A percentile compares a stretch with the other conserved stretches of the same genome.
Evolutionary conservation across 1,140 invertebrate genomes (phyloP).

Genomic region (Lasioglossum albipes): DNA sequence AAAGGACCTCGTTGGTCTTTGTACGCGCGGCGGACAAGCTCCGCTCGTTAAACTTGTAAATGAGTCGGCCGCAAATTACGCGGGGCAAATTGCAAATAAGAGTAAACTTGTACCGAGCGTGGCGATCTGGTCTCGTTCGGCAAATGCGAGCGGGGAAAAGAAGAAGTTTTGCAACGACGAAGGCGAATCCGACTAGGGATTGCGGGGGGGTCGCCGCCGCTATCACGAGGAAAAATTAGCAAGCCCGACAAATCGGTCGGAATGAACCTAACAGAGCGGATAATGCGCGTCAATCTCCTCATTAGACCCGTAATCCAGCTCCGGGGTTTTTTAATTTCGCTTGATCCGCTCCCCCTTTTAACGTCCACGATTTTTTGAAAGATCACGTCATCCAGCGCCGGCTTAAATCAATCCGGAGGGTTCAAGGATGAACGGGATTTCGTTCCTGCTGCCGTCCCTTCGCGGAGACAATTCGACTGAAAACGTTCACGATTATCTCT

Average conservation of each 20-base stretch:
- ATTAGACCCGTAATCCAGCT: constrained; percentile 56
- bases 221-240: constrained; percentile 41
- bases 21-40: not conserved
- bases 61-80: constrained; percentile 39
- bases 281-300: constrained; percentile 58
- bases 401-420: constrained; percentile 6
- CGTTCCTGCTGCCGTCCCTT: not conserved
- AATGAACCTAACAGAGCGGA: constrained; percentile 45
- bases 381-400: constrained; percentile 37
- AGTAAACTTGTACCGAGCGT: not conserved
- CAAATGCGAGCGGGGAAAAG: not conserved
- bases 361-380: constrained; percentile 30
- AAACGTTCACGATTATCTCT: too few relatives aligned
- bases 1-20: constrained; percentile 17
- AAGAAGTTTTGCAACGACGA: not conserved
- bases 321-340: constrained; percentile 55
- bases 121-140: constrained; percentile 5
- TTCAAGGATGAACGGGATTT: constrained; percentile 12
- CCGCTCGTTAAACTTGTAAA: constrained; percentile 58
- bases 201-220: not conserved
- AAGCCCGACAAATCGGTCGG: constrained; percentile 46
- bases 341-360: constrained; percentile 13
- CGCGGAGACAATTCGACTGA: too few relatives aligned
- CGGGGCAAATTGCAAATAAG: constrained; percentile 27
- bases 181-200: not conserved